Base-by-base conservation (phyloP, 2,888 invertebrate species). In the Glaucopsyche alexis region DNA sequence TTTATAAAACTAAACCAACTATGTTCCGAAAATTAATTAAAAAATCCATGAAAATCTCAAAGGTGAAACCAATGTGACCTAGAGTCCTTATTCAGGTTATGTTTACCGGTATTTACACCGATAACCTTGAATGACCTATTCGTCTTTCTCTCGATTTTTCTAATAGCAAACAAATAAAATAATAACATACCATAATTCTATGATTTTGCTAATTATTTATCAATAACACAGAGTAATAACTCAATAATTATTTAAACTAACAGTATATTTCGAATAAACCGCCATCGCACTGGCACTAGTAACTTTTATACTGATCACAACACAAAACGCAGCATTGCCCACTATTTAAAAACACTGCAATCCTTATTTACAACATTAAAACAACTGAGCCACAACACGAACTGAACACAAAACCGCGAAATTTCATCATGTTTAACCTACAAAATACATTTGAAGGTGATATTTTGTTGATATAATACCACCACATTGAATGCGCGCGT, bases 371-470 rank as follows among this genome's bases (percentile, higher is more conserved):
- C 72, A 67, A 45, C 64, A 45, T 42, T n/a, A 55, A 19, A 78
- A 81, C 84, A 81, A 81, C 74, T 76, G 77, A 79, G 81, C 81
- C 82, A 83, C 83, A 84, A 83, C 86, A 81, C 83, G 81, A 78
- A 87, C 87, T 86, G 86, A 86, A 85, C 85, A 88, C 85, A 87
- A 90, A 89, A 84, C 88, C 88, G 88, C 87, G 85, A 89, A 91
- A 85, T 86, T 89, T 82, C 86, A 85, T 87, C 87, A 87, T 88
- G 88, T 93, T 91, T 93, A 92, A 93, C 93, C 93, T 93, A 93
- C 93, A 93, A 91, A 90, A 91, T 87, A 86, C 85, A 82, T 91
- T 91, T 93, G 93, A 93, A 93, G 93, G 93, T 93, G 93, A 93
- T 92, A 93, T 89, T 91, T 91, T 93, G 92, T 93, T 93, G 92